A percentile compares a stretch with the other conserved stretches of the same genome.
These are phyloP conservation scores for Aplocera efformata DNA, from an alignment of 2,888 invertebrate genomes.

Conservation along the genomic window DNA sequence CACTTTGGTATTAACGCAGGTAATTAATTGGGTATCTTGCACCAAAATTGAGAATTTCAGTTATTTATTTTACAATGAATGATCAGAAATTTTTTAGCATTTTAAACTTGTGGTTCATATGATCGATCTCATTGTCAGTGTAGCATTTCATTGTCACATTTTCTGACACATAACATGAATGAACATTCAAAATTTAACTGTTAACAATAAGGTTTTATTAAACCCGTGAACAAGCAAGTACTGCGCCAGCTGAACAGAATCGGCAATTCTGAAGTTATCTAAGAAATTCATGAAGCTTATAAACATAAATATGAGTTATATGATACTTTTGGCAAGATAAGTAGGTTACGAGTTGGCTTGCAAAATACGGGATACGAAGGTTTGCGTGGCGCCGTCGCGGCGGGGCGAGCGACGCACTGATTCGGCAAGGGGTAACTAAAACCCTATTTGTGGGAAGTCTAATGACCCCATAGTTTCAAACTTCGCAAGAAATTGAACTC, in stretches of 20 bases:
- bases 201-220: not conserved
- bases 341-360: slow-evolving; percentile 42
- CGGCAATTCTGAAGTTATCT: slow-evolving; percentile 3
- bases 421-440: slow-evolving; percentile 45
- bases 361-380: slow-evolving; percentile 40
- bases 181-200: too few species aligned
- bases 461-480: slow-evolving; percentile 39
- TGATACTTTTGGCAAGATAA: slow-evolving; percentile 45
- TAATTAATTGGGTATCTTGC: too few species aligned
- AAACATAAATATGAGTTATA: slow-evolving; percentile 19
- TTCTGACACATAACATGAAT: too few species aligned
- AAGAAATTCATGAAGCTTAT: slow-evolving; percentile 12
- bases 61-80: too few species aligned
- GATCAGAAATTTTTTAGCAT: too few species aligned
- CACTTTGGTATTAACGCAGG: too few species aligned
- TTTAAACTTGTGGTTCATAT: too few species aligned
- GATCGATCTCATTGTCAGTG: too few species aligned
- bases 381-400: slow-evolving; percentile 36
- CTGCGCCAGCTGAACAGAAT: not conserved
- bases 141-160: too few species aligned
- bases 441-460: slow-evolving; percentile 43
- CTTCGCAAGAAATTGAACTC: slow-evolving; percentile 28
- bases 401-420: slow-evolving; percentile 33
- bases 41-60: too few species aligned
- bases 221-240: not conserved